Conservation (phyloP, 2,797 vertebrate species). For the Argyrosomus regius region DNA sequence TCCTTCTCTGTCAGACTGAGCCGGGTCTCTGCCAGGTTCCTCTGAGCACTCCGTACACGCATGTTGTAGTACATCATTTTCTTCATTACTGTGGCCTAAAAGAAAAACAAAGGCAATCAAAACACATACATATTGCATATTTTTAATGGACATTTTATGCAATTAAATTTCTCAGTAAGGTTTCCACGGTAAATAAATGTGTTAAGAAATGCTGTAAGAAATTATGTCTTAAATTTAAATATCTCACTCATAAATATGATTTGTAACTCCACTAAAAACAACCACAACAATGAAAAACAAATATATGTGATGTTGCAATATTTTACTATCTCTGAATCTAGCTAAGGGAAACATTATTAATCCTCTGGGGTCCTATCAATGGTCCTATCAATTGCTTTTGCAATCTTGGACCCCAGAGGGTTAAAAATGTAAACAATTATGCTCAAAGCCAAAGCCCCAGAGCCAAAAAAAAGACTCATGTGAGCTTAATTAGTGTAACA, state of each 20-base stretch:
- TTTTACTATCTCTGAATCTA: not conserved
- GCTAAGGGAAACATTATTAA: too few relatives aligned
- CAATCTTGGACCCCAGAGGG: too few relatives aligned
- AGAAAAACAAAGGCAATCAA: not conserved
- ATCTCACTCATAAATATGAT: not conserved
- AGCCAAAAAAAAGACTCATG: not conserved
- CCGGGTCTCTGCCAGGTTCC: slow-evolving; percentile 82
- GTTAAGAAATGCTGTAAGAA: not conserved
- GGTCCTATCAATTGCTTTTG: too few relatives aligned
- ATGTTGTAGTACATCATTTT: slow-evolving; percentile 96
- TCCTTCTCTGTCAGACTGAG: slow-evolving; percentile 84
- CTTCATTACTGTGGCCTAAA: slow-evolving; percentile 90
- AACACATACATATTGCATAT: not conserved
- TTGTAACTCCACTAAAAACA: not conserved
- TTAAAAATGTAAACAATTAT: not conserved
- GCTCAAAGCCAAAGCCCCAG: too few relatives aligned
- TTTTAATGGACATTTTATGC: not conserved
- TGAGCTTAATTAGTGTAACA: not conserved
- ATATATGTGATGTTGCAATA: not conserved
- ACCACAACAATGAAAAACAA: too few relatives aligned
- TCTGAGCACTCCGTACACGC: slow-evolving; percentile 85
- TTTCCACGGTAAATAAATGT: not conserved
- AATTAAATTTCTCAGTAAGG: not conserved
- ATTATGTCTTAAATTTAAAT: not conserved
- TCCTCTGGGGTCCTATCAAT: too few relatives aligned